Evolutionary conservation across 2,888 invertebrate genomes (phyloP).

Genomic region (Coremacera marginata): DNA sequence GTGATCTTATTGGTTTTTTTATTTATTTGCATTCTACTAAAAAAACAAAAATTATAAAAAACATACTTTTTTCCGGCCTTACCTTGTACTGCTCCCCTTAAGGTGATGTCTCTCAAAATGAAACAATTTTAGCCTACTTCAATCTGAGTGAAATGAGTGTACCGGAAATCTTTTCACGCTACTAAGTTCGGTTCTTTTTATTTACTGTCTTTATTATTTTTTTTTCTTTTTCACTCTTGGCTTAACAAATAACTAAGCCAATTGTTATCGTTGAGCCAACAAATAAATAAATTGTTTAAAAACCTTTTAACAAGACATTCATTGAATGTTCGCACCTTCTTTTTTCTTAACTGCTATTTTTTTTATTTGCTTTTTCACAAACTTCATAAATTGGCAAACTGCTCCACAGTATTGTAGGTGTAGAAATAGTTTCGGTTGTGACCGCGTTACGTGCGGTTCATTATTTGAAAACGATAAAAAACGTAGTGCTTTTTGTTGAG

Average conservation of each 20-base stretch:
- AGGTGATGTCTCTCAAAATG: no score
- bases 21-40: no score
- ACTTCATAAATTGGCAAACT: constrained; percentile 22
- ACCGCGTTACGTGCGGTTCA: constrained; percentile 47
- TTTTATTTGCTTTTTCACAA: background rate
- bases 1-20: no score
- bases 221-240: background rate
- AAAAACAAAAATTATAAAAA: no score
- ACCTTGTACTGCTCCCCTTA: no score
- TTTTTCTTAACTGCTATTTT: background rate
- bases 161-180: no score
- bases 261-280: constrained; percentile 22
- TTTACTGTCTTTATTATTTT: background rate
- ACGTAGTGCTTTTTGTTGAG: background rate
- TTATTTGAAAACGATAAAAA: background rate
- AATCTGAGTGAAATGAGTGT: no score
- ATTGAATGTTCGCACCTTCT: constrained; percentile 10
- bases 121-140: no score
- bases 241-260: constrained; percentile 6
- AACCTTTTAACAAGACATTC: constrained; percentile 4
- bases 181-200: background rate
- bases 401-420: background rate
- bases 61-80: no score
- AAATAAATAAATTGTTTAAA: constrained; percentile 13
- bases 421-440: constrained; percentile 53